Percentiles rank a stretch among this genome's conserved stretches.
Evolutionary conservation across 1,140 invertebrate genomes (phyloP).

Genomic region (Macrobrachium nipponense): DNA sequence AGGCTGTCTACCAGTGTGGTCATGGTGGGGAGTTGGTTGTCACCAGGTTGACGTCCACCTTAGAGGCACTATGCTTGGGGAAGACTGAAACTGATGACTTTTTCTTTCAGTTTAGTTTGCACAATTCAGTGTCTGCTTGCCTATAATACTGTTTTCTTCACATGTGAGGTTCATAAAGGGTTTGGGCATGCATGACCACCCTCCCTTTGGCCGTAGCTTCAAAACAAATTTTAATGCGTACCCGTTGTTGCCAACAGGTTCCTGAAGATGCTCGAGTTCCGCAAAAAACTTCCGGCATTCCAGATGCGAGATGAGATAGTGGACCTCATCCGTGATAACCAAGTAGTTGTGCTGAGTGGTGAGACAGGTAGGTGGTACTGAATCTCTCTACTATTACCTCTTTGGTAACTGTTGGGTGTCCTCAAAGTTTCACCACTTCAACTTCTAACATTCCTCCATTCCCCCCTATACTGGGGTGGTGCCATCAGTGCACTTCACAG

Average conservation of each 20-base stretch:
- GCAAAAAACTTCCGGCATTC: constrained; percentile 62
- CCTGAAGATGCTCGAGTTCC: constrained; percentile 60
- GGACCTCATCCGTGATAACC: constrained; percentile 63
- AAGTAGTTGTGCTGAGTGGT: constrained; percentile 69
- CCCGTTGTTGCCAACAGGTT: constrained; percentile 39
- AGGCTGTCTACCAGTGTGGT: no score
- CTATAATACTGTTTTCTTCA: no score
- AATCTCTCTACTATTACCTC: not conserved
- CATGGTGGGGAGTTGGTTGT: no score
- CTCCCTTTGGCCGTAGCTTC: not conserved
- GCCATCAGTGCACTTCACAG: no score
- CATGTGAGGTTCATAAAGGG: not conserved
- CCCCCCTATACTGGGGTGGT: no score
- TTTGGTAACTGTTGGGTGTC: not conserved
- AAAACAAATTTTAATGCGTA: not conserved
- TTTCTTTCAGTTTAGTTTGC: no score
- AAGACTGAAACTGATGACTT: no score
- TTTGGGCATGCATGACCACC: no score
- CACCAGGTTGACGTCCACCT: no score
- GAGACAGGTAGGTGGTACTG: constrained; percentile 66
- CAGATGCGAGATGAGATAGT: constrained; percentile 62
- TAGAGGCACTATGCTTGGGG: no score
- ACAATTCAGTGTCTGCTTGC: no score
- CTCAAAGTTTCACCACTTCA: not conserved
- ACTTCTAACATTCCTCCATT: no score